These are phyloP conservation scores for Chymomyza amoena DNA, from an alignment of 2,888 invertebrate species.

Conservation along the genomic window DNA sequence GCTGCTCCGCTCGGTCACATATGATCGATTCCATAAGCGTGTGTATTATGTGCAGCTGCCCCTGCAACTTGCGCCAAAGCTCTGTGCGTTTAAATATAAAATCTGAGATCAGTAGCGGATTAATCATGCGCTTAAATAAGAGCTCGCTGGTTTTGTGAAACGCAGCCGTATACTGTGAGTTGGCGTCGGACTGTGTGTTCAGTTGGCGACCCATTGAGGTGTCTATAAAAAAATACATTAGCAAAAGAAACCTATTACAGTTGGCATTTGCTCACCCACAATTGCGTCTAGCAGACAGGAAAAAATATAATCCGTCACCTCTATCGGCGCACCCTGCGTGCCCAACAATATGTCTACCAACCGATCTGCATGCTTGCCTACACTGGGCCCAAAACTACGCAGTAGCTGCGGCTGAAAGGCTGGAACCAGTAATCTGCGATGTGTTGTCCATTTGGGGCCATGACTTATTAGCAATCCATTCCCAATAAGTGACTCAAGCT, in stretches of 20 bases:
- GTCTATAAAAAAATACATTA: slow-evolving; percentile 80
- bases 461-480: slow-evolving; percentile 76
- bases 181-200: slow-evolving; percentile 62
- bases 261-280: slow-evolving; percentile 79
- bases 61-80: slow-evolving; percentile 50
- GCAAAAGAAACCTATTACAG: not conserved
- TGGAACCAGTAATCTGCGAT: slow-evolving; percentile 86
- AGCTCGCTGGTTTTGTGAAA: slow-evolving; percentile 80
- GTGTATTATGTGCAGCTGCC: slow-evolving; percentile 64
- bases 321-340: slow-evolving; percentile 38
- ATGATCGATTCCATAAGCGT: slow-evolving; percentile 67
- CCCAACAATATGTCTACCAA: slow-evolving; percentile 79
- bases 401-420: slow-evolving; percentile 89
- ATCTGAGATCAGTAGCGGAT: slow-evolving; percentile 71
- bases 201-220: slow-evolving; percentile 89
- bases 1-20: slow-evolving; percentile 43
- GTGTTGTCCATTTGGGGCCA: slow-evolving; percentile 81
- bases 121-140: slow-evolving; percentile 75
- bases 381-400: slow-evolving; percentile 84
- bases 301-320: slow-evolving; percentile 82
- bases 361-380: slow-evolving; percentile 82
- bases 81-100: slow-evolving; percentile 68
- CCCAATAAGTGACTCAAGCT: slow-evolving; percentile 72
- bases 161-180: slow-evolving; percentile 85
- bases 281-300: slow-evolving; percentile 83